Conservation (phyloP, 2,888 invertebrate species). For the Tetheella fluctuosa region DNA sequence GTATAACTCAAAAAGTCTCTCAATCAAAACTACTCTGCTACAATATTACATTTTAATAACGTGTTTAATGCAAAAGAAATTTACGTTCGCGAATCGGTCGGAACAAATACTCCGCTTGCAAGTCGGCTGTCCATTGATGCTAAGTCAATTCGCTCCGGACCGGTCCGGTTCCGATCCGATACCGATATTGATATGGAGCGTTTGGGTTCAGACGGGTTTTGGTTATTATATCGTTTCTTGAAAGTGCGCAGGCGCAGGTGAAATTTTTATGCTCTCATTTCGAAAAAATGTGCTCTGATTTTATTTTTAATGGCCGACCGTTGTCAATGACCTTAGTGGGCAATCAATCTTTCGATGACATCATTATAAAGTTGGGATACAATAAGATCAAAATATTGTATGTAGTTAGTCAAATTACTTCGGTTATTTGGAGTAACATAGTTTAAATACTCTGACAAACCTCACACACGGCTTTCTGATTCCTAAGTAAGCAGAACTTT, state of each 20-base stretch:
- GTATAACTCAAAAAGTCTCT: slow-evolving; percentile 25
- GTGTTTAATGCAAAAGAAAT: slow-evolving; percentile 43
- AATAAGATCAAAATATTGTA: no score
- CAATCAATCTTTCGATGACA: slow-evolving; percentile 4
- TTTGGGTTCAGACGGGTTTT: neutral
- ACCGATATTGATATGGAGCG: neutral
- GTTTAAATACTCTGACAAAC: no score
- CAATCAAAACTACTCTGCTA: slow-evolving; percentile 34
- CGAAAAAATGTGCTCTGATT: neutral
- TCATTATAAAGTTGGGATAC: neutral
- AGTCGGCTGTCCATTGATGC: slow-evolving; percentile 46
- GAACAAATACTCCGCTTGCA: slow-evolving; percentile 16
- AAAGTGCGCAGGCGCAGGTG: slow-evolving; percentile 57
- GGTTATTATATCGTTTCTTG: neutral
- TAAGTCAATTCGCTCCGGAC: slow-evolving; percentile 34
- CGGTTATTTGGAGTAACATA: no score
- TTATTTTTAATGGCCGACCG: neutral
- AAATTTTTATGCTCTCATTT: slow-evolving; percentile 41
- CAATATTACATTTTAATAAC: slow-evolving; percentile 47
- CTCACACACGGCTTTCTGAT: no score
- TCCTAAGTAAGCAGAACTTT: no score
- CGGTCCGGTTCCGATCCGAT: slow-evolving; percentile 20
- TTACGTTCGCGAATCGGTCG: slow-evolving; percentile 33
- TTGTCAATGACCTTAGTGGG: neutral
- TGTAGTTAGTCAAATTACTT: no score